Evolutionary conservation across 2,888 invertebrate species (phyloP).

Genomic region (Synergus gifuensis): DNA sequence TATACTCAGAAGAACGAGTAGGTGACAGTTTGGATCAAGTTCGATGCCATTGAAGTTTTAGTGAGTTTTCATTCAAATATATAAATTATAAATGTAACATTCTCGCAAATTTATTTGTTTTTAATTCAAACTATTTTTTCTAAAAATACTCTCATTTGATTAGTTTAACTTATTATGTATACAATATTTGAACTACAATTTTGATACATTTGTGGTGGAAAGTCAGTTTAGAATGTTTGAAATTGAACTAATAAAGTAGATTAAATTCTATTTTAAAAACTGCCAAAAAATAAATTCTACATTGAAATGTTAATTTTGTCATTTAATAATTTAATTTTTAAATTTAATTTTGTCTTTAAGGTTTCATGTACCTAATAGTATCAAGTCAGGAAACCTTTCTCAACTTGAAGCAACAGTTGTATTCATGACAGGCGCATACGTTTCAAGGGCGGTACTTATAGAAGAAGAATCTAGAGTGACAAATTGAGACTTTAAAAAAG

Average conservation of each 20-base stretch:
- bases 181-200: too few relatives aligned
- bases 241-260: too few relatives aligned
- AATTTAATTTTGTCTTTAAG: not conserved
- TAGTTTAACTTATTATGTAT: not conserved
- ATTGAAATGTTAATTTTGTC: not conserved
- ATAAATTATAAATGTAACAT: not conserved
- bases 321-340: too few relatives aligned
- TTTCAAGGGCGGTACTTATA: conserved; percentile 1
- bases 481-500: not conserved
- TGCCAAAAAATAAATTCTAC: not conserved
- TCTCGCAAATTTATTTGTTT: not conserved
- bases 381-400: conserved; percentile 14
- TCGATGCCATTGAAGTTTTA: conserved; percentile 12
- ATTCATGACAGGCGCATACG: not conserved
- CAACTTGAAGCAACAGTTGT: conserved; percentile 37
- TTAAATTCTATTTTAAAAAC: too few relatives aligned
- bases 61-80: not conserved
- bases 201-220: too few relatives aligned
- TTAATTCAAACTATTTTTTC: not conserved
- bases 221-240: too few relatives aligned
- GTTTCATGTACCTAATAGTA: conserved; percentile 14
- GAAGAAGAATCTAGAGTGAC: not conserved
- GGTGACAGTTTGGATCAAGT: conserved; percentile 18
- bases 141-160: not conserved
- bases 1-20: not conserved